A percentile compares a stretch with the other conserved stretches of the same genome.
These are phyloP conservation scores for Tursiops truncatus DNA, from an alignment of 2,113 vertebrate species.

Conservation along the genomic window DNA sequence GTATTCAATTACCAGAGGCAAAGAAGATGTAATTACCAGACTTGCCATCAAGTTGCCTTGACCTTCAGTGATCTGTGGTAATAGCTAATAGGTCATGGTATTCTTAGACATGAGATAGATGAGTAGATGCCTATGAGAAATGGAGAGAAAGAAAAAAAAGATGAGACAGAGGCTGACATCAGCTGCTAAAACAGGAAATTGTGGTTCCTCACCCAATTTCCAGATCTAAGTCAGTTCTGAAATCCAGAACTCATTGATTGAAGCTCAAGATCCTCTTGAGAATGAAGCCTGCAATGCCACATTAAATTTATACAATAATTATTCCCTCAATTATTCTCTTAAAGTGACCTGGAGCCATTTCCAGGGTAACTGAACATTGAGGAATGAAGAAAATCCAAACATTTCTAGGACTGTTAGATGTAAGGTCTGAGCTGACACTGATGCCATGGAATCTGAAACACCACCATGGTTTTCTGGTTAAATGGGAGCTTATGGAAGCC, in stretches of 20 bases:
- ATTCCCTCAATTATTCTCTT: background rate
- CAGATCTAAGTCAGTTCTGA: background rate
- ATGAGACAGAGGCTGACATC: background rate
- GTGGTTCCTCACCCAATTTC: background rate
- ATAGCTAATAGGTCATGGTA: background rate
- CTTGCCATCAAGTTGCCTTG: background rate
- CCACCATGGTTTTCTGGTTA: background rate
- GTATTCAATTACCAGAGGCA: background rate
- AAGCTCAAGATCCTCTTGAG: background rate
- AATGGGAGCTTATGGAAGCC: background rate
- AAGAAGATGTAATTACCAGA: background rate
- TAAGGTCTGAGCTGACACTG: background rate
- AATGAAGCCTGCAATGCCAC: background rate
- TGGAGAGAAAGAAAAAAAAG: background rate
- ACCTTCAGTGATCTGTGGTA: background rate
- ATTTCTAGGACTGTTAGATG: background rate
- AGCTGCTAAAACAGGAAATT: background rate
- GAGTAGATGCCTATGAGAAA: background rate
- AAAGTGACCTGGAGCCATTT: background rate
- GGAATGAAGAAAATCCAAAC: background rate
- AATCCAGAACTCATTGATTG: background rate
- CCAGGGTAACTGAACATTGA: background rate
- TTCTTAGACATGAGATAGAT: background rate
- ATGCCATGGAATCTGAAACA: background rate
- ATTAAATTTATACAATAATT: background rate